phyloP scores from a whole-genome alignment of 2,113 vertebrate species.

The Ahaetulla prasina region DNA sequence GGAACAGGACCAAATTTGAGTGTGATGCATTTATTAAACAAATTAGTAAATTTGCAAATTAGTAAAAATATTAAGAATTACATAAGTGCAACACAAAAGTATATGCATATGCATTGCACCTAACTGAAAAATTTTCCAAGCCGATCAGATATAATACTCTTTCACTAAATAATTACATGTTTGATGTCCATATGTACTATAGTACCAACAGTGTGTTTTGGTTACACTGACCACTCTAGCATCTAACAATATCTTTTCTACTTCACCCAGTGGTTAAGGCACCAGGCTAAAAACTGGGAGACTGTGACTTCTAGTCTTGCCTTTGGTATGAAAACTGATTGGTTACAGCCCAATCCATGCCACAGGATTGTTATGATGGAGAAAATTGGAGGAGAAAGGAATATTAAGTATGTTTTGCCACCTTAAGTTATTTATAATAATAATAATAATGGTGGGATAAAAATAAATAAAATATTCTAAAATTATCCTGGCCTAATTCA shows the following conservation, averaged over 20 bases:
- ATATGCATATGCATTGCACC: neutral
- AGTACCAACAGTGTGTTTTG: neutral
- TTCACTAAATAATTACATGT: neutral
- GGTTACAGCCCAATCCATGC: neutral
- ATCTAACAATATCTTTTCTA: constrained; percentile 19
- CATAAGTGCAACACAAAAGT: neutral
- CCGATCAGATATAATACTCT: neutral
- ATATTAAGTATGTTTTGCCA: neutral
- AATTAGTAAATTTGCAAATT: neutral
- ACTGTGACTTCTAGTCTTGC: neutral
- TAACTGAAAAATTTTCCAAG: constrained; percentile 11
- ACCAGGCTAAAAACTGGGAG: neutral
- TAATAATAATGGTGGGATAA: too few species aligned
- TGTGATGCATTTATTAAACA: neutral
- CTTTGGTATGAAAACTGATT: neutral
- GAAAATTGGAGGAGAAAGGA: neutral
- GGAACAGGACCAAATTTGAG: neutral
- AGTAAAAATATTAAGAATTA: neutral
- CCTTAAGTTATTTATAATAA: neutral
- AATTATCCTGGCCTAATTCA: constrained; percentile 20
- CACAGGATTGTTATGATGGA: neutral
- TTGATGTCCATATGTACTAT: neutral
- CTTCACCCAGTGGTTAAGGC: neutral
- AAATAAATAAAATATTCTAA: neutral
- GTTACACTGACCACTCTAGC: neutral